A percentile compares a stretch with the other conserved stretches of the same genome.
phyloP scores from a whole-genome alignment of 2,888 invertebrate genomes.

The Embidobia sp. region DNA sequence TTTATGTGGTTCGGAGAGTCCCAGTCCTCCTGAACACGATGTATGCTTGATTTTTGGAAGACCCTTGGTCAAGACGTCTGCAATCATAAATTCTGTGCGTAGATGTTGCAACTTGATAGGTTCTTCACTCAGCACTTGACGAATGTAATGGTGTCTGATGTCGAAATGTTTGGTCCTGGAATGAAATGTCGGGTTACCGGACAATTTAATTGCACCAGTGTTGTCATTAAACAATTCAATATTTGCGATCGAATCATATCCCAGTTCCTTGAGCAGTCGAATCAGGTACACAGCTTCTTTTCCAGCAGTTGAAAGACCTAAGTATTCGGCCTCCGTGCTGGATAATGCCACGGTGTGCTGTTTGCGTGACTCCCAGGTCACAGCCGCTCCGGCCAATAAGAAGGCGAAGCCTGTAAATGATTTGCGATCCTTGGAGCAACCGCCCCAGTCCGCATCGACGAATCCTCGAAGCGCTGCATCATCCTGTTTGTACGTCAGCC shows the following conservation, averaged over 20 bases:
- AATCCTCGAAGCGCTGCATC: background rate
- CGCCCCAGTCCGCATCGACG: constrained; percentile 10
- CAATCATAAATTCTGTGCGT: background rate
- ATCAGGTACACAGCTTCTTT: constrained; percentile 1
- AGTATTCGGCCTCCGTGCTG: constrained; percentile 1
- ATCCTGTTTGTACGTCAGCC: background rate
- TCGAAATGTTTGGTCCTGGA: constrained; percentile 18
- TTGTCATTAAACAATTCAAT: constrained; percentile 21
- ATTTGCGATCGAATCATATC: background rate
- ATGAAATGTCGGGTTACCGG: constrained; percentile 16
- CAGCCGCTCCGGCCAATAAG: background rate
- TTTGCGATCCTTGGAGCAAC: background rate
- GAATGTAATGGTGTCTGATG: constrained; percentile 9
- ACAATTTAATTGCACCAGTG: constrained; percentile 4
- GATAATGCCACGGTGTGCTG: constrained; percentile 14
- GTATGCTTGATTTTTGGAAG: background rate
- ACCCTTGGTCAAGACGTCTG: constrained; percentile 6
- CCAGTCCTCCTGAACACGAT: background rate
- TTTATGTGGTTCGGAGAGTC: background rate
- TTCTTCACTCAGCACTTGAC: background rate
- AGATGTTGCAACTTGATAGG: background rate
- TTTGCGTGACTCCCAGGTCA: constrained; percentile 13
- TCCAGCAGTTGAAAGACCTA: background rate
- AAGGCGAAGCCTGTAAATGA: background rate
- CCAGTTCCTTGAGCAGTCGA: background rate